phyloP scores from a whole-genome alignment of 2,888 invertebrate species.

The Pomacea canaliculata region DNA sequence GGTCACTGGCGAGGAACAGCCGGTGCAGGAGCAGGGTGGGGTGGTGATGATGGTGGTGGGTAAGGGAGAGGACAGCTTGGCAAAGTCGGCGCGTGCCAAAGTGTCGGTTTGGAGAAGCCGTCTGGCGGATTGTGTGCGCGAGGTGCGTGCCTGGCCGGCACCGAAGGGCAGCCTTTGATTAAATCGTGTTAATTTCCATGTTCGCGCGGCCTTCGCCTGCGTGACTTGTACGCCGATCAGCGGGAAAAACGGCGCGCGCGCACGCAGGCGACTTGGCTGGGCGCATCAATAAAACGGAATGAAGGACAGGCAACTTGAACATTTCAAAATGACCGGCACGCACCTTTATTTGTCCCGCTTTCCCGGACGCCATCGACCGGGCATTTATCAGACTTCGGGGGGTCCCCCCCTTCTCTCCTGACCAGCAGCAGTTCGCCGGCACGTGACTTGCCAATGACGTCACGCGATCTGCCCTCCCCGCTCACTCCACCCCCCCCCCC shows the following conservation, averaged over 20 bases:
- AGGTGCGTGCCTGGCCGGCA: slow-evolving; percentile 38
- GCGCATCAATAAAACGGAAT: slow-evolving; percentile 37
- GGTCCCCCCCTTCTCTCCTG: not conserved
- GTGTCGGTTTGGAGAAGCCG: slow-evolving; percentile 20
- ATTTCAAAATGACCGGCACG: slow-evolving; percentile 33
- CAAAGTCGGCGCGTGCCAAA: slow-evolving; percentile 13
- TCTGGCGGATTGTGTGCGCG: slow-evolving; percentile 15
- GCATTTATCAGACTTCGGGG: slow-evolving; percentile 31
- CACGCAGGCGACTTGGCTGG: slow-evolving; percentile 30
- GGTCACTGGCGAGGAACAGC: slow-evolving; percentile 14
- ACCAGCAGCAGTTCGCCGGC: slow-evolving; percentile 1
- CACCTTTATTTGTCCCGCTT: slow-evolving; percentile 39
- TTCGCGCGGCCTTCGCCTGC: slow-evolving; percentile 25
- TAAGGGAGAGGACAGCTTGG: not conserved
- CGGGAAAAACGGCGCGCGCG: slow-evolving; percentile 24
- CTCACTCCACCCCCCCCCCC: slow-evolving; percentile 7
- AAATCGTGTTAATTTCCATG: slow-evolving; percentile 48
- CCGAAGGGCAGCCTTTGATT: slow-evolving; percentile 40
- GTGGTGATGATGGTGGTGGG: not conserved
- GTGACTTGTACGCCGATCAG: slow-evolving; percentile 27
- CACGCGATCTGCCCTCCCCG: not conserved
- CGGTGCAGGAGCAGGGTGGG: slow-evolving; percentile 13
- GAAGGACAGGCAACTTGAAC: slow-evolving; percentile 29
- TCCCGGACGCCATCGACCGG: slow-evolving; percentile 33
- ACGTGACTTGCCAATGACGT: slow-evolving; percentile 14